These are phyloP conservation scores for Clarias fuscus DNA, from an alignment of 2,797 vertebrate species.

Conservation along the genomic window DNA sequence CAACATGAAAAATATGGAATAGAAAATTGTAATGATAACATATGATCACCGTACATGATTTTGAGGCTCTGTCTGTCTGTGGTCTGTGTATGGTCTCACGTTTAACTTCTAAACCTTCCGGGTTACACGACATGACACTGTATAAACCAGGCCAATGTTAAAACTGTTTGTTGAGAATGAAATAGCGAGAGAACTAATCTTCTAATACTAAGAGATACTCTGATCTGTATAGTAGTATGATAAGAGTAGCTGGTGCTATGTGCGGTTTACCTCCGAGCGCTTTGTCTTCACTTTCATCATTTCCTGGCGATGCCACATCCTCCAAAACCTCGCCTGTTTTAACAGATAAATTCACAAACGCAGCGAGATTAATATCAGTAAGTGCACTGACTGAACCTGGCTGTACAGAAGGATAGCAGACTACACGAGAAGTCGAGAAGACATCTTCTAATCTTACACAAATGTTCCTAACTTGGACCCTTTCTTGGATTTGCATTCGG, in stretches of 20 bases:
- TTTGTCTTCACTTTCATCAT: conserved; percentile 64
- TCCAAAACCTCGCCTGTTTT: conserved; percentile 72
- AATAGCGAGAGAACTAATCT: no score
- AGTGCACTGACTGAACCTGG: not conserved
- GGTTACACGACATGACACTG: not conserved
- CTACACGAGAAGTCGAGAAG: not conserved
- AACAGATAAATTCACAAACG: not conserved
- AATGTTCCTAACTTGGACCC: not conserved
- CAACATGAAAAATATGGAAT: not conserved
- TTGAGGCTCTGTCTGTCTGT: not conserved
- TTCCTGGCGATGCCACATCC: conserved; percentile 63
- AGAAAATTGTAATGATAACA: not conserved
- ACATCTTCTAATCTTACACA: not conserved
- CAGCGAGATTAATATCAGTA: not conserved
- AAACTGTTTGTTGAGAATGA: not conserved
- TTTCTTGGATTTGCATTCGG: not conserved
- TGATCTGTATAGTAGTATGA: not conserved
- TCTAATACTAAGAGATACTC: not conserved
- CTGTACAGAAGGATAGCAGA: not conserved
- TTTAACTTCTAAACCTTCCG: not conserved
- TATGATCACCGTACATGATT: not conserved
- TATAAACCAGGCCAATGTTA: not conserved
- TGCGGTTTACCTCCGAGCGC: conserved; percentile 60
- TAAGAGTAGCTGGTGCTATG: no score
- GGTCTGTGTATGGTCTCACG: not conserved